A percentile compares a stretch with the other conserved stretches of the same genome.
These are phyloP conservation scores for Elanoides forficatus DNA, from an alignment of 2,113 vertebrate species.

Conservation along the genomic window DNA sequence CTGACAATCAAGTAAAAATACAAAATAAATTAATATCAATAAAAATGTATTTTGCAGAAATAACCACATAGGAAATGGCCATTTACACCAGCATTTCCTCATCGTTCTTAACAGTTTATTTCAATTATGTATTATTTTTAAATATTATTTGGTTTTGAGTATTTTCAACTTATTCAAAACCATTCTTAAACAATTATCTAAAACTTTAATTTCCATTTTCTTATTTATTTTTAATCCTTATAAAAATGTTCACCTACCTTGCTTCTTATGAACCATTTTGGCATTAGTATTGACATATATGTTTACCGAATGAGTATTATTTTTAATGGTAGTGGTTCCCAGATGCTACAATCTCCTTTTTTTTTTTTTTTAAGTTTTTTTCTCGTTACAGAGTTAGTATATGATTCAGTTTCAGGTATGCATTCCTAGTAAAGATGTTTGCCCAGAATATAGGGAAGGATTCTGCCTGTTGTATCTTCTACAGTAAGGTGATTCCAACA, in stretches of 20 bases:
- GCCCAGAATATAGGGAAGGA: background rate
- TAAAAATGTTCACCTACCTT: background rate
- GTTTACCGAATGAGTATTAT: background rate
- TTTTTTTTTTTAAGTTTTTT: background rate
- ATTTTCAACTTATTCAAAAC: background rate
- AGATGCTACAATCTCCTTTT: background rate
- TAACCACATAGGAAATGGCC: background rate
- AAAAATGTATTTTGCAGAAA: background rate
- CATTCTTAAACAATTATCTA: background rate
- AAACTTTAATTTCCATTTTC: background rate
- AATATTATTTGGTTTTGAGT: background rate
- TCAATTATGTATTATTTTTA: background rate
- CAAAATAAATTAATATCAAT: constrained; percentile 8
- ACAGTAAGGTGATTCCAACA: background rate
- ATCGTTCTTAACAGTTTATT: background rate
- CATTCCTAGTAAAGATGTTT: background rate
- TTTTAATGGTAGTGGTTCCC: background rate
- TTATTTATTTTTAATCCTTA: background rate
- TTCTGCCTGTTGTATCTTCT: background rate
- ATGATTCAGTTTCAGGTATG: background rate
- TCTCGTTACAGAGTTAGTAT: background rate
- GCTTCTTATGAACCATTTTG: background rate
- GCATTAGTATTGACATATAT: background rate
- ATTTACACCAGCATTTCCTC: background rate
- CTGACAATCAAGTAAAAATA: background rate